phyloP scores from a whole-genome alignment of 2,888 invertebrate species.

The Lathronympha strigana region DNA sequence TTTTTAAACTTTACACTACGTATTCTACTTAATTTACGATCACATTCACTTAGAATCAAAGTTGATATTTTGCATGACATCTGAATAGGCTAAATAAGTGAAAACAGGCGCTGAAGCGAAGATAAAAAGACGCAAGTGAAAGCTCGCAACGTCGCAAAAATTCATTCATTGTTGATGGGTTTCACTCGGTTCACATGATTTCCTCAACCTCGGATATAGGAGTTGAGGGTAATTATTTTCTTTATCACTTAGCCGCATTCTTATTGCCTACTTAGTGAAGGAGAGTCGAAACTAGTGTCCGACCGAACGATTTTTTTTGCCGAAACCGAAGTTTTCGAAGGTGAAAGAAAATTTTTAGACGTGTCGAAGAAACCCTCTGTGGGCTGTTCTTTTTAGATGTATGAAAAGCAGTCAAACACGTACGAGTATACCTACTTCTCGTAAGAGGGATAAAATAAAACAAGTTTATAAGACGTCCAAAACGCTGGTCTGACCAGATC shows the following conservation, averaged over 20 bases:
- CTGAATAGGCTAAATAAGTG: slow-evolving; percentile 51
- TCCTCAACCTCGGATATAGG: slow-evolving; percentile 57
- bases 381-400: too few species aligned
- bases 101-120: slow-evolving; percentile 49
- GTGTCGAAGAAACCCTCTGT: too few species aligned
- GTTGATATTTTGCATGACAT: slow-evolving; percentile 51
- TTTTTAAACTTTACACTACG: slow-evolving; percentile 17
- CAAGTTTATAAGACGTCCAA: too few species aligned
- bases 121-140: slow-evolving; percentile 63
- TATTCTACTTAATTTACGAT: slow-evolving; percentile 3
- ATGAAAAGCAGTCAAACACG: too few species aligned
- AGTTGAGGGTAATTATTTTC: slow-evolving; percentile 40
- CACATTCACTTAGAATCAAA: slow-evolving; percentile 41
- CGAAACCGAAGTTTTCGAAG: neutral
- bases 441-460: too few species aligned
- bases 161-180: slow-evolving; percentile 72
- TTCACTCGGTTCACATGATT: slow-evolving; percentile 78
- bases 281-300: neutral
- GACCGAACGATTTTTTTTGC: neutral
- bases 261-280: neutral
- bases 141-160: slow-evolving; percentile 69
- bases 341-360: too few species aligned
- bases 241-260: slow-evolving; percentile 16
- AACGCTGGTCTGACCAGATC: too few species aligned
- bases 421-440: too few species aligned